Evolutionary conservation across 2,888 invertebrate species (phyloP), one percentile per base, ranked within the genome.

Genomic region (Pelosia muscerda): DNA sequence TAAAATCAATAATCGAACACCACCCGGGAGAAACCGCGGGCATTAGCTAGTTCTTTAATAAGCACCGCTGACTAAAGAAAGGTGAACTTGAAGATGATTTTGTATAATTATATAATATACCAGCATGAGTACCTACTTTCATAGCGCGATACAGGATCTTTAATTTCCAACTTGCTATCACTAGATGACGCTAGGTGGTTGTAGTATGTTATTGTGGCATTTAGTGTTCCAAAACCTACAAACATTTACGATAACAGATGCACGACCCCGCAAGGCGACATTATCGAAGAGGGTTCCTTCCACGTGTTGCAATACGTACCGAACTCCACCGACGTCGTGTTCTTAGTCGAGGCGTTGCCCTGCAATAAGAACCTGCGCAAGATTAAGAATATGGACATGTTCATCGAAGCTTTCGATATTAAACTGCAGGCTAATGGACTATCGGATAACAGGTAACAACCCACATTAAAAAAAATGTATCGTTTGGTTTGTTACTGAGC

Each of bases 341-440:
- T 99, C 88, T 96, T 99, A 65, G 95, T 99, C 0, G 98, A 99
- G 85, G 98, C 98, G 2, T 97, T 97, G 78, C 93, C 95, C 8
- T 99, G 99, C 88, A 99, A 98, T 92, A 95, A 95, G 74, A 96
- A 97, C 77, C 88, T 98, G 1, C 95, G 95, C 53, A 95, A 95
- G 68, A 95, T 93, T 65, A 96, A 96, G 82, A 97, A 96, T 79
- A 95, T 98, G 63, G 97, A 97, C 82, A 91, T 96, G 6, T 94
- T 98, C 55, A 90, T 97, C 0, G 95, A 95, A 59, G 95, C 96
- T 11, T 90, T 98, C 57, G 96, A 97, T 75, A 97, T 96, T 76
- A 97, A 97, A 82, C 87, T 98, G 53, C 92, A 91, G 23, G 96
- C 96, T 1, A 94, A 95, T 55, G 96, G 96, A 2, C 90, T 97